Evolutionary conservation across 30 jellyfish, hydroid and myxozoan species (phyloP).

Genomic region (Pseudorhiza aurosa): DNA sequence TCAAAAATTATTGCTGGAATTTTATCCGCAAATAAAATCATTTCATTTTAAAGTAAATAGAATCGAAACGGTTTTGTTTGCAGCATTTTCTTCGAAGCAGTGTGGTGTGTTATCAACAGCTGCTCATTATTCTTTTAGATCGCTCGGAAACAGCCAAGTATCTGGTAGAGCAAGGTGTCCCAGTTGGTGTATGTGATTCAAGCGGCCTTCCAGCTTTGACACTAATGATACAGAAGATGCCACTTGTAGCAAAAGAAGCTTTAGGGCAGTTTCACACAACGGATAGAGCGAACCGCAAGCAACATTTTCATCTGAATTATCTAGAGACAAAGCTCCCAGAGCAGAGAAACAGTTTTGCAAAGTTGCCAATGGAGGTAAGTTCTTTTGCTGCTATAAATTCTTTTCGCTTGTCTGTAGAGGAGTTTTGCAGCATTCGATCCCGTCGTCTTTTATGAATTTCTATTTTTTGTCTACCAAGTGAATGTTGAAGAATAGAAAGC

Average conservation of each 20-base stretch:
- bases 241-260: constrained; percentile 92
- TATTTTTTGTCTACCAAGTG: no score
- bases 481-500: no score
- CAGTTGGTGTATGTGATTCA: constrained; percentile 85
- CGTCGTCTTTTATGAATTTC: no score
- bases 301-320: constrained; percentile 70
- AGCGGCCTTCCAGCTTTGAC: constrained; percentile 89
- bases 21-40: no score
- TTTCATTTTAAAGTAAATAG: background rate
- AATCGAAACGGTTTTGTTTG: background rate
- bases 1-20: no score
- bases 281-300: constrained; percentile 92
- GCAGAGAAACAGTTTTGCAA: constrained; percentile 53
- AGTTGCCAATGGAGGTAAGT: constrained; percentile 84
- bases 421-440: no score
- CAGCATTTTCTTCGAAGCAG: no score
- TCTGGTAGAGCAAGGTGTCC: constrained; percentile 81
- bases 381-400: no score
- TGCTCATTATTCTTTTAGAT: constrained; percentile 61
- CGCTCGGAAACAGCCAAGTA: constrained; percentile 94
- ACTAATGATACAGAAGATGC: constrained; percentile 93
- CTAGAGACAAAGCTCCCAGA: constrained; percentile 84
- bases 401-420: no score
- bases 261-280: constrained; percentile 80
- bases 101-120: no score